Percentiles rank a stretch among this genome's conserved stretches.
Conservation (phyloP, 2,113 vertebrate species). For the Podilymbus podiceps region DNA sequence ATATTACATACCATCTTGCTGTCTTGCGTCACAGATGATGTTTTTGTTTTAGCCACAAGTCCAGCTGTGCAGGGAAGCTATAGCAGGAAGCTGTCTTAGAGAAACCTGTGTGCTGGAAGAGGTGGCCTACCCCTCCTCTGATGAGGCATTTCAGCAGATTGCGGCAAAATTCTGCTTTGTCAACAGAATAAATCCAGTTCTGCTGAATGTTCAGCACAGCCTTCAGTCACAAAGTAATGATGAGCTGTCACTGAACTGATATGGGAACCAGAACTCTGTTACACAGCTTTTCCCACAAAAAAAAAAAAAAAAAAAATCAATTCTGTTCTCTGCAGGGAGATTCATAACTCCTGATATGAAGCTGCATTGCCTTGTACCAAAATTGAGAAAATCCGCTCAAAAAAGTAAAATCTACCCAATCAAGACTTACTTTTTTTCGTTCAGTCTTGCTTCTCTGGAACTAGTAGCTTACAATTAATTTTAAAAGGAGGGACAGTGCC, state of each 20-base stretch:
- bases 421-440: background rate
- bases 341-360: background rate
- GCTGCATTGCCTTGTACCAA: background rate
- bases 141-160: background rate
- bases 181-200: background rate
- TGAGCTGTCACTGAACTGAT: background rate
- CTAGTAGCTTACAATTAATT: background rate
- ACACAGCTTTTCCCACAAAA: background rate
- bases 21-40: background rate
- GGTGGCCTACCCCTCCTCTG: background rate
- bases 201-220: background rate
- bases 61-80: background rate
- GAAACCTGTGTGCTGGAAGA: background rate
- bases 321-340: background rate
- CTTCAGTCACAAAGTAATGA: conserved; percentile 11
- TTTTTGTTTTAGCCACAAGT: background rate
- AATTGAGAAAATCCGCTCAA: background rate
- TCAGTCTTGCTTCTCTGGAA: background rate
- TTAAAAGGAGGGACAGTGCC: background rate
- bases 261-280: background rate
- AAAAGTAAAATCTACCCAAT: background rate
- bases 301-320: background rate
- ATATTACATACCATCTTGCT: background rate
- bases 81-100: background rate
- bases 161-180: background rate